Conservation (phyloP, 2,113 vertebrate genomes). For the Alexandromys fortis region DNA sequence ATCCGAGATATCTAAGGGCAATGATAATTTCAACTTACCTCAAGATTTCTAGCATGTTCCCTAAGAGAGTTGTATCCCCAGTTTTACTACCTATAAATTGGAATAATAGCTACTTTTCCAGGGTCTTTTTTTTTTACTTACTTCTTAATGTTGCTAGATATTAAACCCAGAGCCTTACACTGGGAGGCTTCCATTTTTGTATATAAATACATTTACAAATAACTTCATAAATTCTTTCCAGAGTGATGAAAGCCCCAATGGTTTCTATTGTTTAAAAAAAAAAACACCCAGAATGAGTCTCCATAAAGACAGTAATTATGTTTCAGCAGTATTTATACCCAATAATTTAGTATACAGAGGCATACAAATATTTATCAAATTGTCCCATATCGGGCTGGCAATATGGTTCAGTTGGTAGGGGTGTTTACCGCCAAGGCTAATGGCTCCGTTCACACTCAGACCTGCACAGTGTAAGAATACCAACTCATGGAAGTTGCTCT, state of each 20-base stretch:
- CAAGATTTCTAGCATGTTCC: background rate
- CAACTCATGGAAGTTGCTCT: background rate
- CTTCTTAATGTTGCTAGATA: background rate
- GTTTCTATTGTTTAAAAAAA: background rate
- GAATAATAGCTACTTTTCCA: background rate
- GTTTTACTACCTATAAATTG: background rate
- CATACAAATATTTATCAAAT: conserved; percentile 6
- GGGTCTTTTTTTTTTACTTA: background rate
- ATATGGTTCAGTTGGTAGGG: background rate
- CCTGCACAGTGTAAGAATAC: background rate
- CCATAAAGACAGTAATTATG: background rate
- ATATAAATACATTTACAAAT: background rate
- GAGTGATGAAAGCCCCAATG: background rate
- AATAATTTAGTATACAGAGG: background rate
- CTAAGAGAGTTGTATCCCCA: background rate
- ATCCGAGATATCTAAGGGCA: background rate
- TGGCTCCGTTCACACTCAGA: background rate
- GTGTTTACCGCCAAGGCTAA: background rate
- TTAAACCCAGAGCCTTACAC: background rate
- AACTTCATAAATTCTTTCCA: conserved; percentile 13
- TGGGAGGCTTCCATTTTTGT: background rate
- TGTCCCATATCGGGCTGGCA: background rate
- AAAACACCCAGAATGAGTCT: background rate
- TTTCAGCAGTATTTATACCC: background rate
- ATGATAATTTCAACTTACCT: background rate